Percentiles rank a stretch among this genome's conserved stretches.
Conservation (phyloP, 1,140 invertebrate species). For the Carcinoscorpius rotundicauda region DNA sequence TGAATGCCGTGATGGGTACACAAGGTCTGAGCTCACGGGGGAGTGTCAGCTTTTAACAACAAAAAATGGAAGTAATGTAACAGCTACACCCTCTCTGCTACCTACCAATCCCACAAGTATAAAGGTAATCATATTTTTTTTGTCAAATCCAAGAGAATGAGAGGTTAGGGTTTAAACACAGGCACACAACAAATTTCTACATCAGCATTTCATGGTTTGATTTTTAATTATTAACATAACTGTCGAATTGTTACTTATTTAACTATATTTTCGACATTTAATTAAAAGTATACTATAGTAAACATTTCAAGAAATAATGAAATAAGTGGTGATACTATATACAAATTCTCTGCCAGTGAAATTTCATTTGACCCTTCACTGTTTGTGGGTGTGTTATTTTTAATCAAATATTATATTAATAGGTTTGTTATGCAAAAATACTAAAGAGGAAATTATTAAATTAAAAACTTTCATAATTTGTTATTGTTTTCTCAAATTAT, state of each 20-base stretch:
- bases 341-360: no score
- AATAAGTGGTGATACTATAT: no score
- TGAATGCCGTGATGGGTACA: slow-evolving; percentile 47
- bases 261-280: no score
- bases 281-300: no score
- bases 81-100: neutral
- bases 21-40: slow-evolving; percentile 39
- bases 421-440: neutral
- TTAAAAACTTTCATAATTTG: slow-evolving; percentile 1
- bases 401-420: neutral
- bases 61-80: slow-evolving; percentile 3
- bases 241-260: no score
- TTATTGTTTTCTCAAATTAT: neutral
- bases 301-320: no score
- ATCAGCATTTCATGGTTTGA: no score
- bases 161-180: neutral
- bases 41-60: slow-evolving; percentile 12
- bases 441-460: neutral
- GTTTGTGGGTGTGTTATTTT: neutral
- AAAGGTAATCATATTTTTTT: neutral
- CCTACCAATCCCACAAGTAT: neutral
- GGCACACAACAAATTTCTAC: neutral
- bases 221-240: no score
- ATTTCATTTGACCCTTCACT: neutral
- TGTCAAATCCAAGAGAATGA: neutral